Conservation (phyloP, 37 sponge, comb jelly and placozoan species). For the Diacarnus erythraeanus region DNA sequence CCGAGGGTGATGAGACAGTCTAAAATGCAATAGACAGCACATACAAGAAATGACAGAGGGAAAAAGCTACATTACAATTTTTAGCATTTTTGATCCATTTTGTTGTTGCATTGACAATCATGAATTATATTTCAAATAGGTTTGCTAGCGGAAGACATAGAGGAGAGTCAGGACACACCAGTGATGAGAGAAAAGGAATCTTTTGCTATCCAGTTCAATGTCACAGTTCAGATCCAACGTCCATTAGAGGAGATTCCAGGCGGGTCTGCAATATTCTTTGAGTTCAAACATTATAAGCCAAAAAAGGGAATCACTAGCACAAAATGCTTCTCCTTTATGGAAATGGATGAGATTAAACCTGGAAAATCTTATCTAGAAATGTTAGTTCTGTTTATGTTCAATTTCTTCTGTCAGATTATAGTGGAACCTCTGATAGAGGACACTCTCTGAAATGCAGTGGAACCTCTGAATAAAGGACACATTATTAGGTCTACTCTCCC, state of each 20-base stretch:
- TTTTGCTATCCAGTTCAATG: conserved; percentile 28
- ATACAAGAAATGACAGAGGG: no score
- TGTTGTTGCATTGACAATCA: no score
- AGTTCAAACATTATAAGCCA: conserved; percentile 81
- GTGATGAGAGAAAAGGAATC: conserved; percentile 27
- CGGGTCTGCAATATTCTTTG: conserved; percentile 72
- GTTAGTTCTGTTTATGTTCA: conserved; percentile 41
- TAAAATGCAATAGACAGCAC: no score
- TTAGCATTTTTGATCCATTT: no score
- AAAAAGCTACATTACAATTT: no score
- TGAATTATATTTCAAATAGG: not conserved
- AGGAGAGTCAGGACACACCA: conserved; percentile 45
- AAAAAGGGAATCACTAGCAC: conserved; percentile 48
- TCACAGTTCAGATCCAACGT: conserved; percentile 41
- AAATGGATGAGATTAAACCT: conserved; percentile 75
- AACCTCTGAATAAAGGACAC: no score
- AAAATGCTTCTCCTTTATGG: conserved; percentile 81
- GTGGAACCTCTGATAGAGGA: no score
- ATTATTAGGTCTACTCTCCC: no score
- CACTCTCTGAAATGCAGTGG: no score
- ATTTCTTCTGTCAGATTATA: no score
- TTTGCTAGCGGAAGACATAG: conserved; percentile 9
- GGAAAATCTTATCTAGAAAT: conserved; percentile 68
- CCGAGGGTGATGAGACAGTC: no score
- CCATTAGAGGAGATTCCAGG: conserved; percentile 54